Percentiles rank a stretch among this genome's conserved stretches.
These are phyloP conservation scores for Saguinus midas DNA, from an alignment of 2,113 vertebrate species.

Conservation along the genomic window DNA sequence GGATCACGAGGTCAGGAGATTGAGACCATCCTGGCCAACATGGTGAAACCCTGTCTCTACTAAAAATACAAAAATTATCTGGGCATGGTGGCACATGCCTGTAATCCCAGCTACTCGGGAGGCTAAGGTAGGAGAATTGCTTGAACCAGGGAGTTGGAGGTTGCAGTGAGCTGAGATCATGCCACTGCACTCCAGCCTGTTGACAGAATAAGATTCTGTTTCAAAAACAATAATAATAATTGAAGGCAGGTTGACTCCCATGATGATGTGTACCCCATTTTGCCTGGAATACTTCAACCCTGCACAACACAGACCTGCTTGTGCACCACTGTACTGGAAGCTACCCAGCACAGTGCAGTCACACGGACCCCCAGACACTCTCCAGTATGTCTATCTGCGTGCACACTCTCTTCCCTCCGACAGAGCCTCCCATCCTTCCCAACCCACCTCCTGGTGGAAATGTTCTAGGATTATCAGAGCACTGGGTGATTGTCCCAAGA, in stretches of 20 bases:
- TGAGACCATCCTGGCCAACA: no score
- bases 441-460: not conserved
- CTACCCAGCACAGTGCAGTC: fast-evolving
- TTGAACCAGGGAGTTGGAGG: no score
- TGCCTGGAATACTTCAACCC: not conserved
- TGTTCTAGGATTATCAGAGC: not conserved
- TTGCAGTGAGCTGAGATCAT: no score
- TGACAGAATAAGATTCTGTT: no score
- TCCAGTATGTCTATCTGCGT: fast-evolving
- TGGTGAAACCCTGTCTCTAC: no score
- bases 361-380: not conserved
- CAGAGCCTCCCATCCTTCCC: not conserved
- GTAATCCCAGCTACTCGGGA: no score
- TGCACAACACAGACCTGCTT: not conserved
- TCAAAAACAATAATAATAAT: no score
- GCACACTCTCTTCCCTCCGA: not conserved
- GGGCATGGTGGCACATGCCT: no score
- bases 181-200: no score
- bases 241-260: not conserved
- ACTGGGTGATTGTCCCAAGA: not conserved
- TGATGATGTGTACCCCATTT: not conserved
- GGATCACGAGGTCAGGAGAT: no score
- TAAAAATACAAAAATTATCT: no score
- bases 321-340: not conserved
- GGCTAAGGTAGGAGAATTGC: no score